phyloP scores from a whole-genome alignment of 2,888 invertebrate species.

The Carcina quercana region DNA sequence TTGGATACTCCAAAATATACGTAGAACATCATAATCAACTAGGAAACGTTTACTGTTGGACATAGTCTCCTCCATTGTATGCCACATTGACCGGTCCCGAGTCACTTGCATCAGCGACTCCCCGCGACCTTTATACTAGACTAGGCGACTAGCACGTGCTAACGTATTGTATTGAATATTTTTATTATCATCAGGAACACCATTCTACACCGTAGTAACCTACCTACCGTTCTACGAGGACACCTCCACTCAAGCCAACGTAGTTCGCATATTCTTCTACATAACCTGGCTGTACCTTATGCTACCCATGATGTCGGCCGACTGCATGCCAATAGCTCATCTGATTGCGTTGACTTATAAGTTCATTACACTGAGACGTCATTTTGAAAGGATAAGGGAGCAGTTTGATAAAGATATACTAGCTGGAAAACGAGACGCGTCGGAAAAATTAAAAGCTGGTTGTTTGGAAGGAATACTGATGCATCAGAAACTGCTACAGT shows the following conservation, averaged over 20 bases:
- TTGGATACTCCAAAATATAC: too few species aligned
- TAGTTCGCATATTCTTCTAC: constrained; percentile 50
- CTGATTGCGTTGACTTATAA: constrained; percentile 48
- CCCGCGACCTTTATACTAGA: too few species aligned
- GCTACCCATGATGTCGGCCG: constrained; percentile 61
- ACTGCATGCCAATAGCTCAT: constrained; percentile 57
- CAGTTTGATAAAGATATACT: constrained; percentile 35
- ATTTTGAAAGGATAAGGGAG: constrained; percentile 38
- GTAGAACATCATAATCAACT: too few species aligned
- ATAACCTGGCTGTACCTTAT: constrained; percentile 60
- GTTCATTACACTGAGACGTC: constrained; percentile 47
- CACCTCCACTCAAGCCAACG: constrained; percentile 32
- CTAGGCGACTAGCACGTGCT: too few species aligned
- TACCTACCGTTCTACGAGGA: constrained; percentile 51
- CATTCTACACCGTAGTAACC: constrained; percentile 61
- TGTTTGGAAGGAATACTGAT: constrained; percentile 49
- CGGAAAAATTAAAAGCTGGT: constrained; percentile 33
- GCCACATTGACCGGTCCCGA: too few species aligned
- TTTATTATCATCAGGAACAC: constrained; percentile 33
- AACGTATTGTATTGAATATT: too few species aligned
- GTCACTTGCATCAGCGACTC: too few species aligned
- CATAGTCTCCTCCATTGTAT: too few species aligned
- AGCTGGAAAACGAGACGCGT: constrained; percentile 28
- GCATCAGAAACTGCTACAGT: constrained; percentile 54
- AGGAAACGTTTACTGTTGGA: too few species aligned